These are phyloP conservation scores for Lipophrys pholis DNA, from an alignment of 2,113 vertebrate species.

Conservation along the genomic window DNA sequence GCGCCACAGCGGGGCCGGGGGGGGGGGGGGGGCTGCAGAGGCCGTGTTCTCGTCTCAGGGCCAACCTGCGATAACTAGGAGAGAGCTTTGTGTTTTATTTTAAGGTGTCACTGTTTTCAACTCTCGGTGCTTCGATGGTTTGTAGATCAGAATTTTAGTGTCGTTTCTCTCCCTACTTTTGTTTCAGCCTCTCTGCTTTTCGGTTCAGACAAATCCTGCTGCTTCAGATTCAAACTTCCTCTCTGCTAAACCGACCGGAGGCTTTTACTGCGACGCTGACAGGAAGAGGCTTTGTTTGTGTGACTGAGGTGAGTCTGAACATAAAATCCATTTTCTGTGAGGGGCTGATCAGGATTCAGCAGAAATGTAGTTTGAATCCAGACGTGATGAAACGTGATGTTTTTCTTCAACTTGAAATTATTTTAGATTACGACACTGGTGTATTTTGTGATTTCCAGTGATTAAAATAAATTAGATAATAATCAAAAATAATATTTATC, in stretches of 20 bases:
- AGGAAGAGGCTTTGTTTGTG: neutral
- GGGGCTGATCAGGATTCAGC: too few species aligned
- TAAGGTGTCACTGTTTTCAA: neutral
- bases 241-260: neutral
- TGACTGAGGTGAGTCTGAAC: neutral
- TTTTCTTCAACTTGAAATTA: too few species aligned
- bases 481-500: too few species aligned
- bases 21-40: slow-evolving; percentile 4
- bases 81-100: neutral
- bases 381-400: too few species aligned
- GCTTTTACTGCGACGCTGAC: neutral
- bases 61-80: slow-evolving; percentile 14
- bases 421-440: too few species aligned
- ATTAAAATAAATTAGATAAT: too few species aligned
- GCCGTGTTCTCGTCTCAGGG: neutral
- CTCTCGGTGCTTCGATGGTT: neutral
- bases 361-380: too few species aligned
- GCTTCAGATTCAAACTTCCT: neutral
- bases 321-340: neutral
- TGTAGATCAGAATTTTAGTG: neutral
- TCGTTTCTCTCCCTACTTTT: neutral
- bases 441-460: too few species aligned
- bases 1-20: neutral
- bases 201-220: neutral
- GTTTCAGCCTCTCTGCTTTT: neutral